These are phyloP conservation scores for Heloderma charlesbogerti DNA, from an alignment of 2,113 vertebrate species.

Conservation along the genomic window DNA sequence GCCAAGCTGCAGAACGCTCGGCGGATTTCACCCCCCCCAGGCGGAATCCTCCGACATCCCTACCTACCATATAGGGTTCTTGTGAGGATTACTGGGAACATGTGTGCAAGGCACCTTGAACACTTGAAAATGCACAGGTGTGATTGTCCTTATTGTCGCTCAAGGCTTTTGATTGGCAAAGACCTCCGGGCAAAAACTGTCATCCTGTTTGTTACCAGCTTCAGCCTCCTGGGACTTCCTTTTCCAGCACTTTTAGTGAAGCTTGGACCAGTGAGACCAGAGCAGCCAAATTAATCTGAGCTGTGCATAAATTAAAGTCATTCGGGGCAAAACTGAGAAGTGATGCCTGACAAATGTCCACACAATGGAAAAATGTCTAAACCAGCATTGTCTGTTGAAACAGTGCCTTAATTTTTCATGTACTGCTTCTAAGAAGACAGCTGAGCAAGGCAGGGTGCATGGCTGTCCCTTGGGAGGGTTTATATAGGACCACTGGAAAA, in stretches of 20 bases:
- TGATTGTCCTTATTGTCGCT: neutral
- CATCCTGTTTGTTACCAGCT: neutral
- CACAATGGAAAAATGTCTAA: neutral
- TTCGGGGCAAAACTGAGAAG: neutral
- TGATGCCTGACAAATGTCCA: neutral
- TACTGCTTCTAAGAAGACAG: neutral
- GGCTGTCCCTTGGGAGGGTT: too few species aligned
- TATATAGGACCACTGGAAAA: too few species aligned
- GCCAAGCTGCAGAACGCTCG: too few species aligned
- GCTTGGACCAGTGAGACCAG: neutral
- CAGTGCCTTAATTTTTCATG: neutral
- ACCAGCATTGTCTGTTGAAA: neutral
- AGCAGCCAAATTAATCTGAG: neutral
- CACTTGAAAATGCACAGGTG: neutral
- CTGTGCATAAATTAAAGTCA: neutral
- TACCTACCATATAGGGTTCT: too few species aligned
- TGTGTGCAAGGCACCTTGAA: neutral
- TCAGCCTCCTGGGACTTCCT: too few species aligned
- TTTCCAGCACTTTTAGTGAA: neutral
- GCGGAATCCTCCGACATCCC: too few species aligned
- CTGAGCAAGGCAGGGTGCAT: too few species aligned
- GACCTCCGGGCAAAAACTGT: neutral
- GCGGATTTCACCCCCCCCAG: too few species aligned
- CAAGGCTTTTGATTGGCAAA: neutral
- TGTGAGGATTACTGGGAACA: too few species aligned